These are phyloP conservation scores for Eretmochelys imbricata DNA, from an alignment of 2,113 vertebrate genomes.

Conservation along the genomic window DNA sequence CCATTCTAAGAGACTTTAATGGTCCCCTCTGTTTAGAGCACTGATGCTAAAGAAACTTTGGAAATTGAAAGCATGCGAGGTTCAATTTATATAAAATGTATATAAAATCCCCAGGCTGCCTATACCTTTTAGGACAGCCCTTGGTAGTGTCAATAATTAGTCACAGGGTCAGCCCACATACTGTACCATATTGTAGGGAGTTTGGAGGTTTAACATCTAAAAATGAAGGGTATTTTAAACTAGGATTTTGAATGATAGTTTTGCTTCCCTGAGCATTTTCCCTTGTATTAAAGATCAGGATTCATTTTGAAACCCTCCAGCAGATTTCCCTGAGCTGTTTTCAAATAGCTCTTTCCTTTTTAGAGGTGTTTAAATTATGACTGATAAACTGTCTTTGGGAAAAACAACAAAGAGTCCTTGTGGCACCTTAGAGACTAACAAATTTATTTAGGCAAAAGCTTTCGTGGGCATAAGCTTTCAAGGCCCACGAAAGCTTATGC, in stretches of 20 bases:
- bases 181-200: constrained; percentile 20
- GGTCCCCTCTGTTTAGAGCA: constrained; percentile 43
- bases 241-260: constrained; percentile 65
- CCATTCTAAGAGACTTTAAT: constrained; percentile 18
- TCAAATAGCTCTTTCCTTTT: constrained; percentile 59
- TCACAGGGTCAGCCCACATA: constrained; percentile 37
- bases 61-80: constrained; percentile 64
- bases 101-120: constrained; percentile 40
- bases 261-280: constrained; percentile 24
- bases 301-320: constrained; percentile 53
- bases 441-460: too few species aligned
- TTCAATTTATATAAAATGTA: constrained; percentile 38
- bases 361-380: constrained; percentile 45
- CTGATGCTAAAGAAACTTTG: constrained; percentile 52
- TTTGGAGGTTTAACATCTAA: constrained; percentile 36
- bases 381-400: neutral
- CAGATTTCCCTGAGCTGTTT: constrained; percentile 51
- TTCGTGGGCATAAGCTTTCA: too few species aligned
- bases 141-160: constrained; percentile 60
- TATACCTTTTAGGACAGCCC: constrained; percentile 65
- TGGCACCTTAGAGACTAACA: too few species aligned
- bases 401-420: neutral
- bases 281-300: constrained; percentile 27
- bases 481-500: too few species aligned
- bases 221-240: constrained; percentile 63